Percentiles rank a stretch among this genome's conserved stretches.
Conservation (phyloP, 1,140 invertebrate species). For the Drosophila nasuta region DNA sequence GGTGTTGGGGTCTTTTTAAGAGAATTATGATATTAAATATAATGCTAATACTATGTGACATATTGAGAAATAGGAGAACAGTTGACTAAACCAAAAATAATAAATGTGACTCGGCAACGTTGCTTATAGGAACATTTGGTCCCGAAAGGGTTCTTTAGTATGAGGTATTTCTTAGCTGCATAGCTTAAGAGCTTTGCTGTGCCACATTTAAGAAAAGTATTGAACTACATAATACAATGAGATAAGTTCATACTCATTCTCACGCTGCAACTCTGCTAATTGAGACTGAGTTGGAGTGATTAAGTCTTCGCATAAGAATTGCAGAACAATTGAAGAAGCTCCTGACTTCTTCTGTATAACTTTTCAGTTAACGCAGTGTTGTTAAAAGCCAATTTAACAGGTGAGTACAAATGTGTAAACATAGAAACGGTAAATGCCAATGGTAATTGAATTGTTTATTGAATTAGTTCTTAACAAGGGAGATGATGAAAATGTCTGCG, state of each 20-base stretch:
- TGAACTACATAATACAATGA: background rate
- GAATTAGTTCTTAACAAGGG: conserved; percentile 10
- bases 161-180: too few species aligned
- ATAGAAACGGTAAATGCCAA: conserved; percentile 5
- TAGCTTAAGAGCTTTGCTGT: too few species aligned
- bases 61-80: too few species aligned
- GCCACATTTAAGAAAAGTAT: background rate
- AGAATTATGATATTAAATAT: too few species aligned
- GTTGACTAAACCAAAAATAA: too few species aligned
- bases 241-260: background rate
- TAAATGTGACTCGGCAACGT: too few species aligned
- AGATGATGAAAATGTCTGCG: background rate
- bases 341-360: background rate
- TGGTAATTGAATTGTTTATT: background rate
- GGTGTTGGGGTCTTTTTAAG: too few species aligned
- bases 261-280: background rate
- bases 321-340: background rate
- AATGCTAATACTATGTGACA: too few species aligned
- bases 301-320: background rate
- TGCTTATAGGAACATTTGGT: too few species aligned
- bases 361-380: background rate
- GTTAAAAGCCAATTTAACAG: background rate
- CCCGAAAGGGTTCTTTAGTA: too few species aligned
- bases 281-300: background rate
- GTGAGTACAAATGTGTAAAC: conserved; percentile 1